Base-by-base conservation (phyloP, 2,888 invertebrate genomes). In the Trachelus tabidus region DNA sequence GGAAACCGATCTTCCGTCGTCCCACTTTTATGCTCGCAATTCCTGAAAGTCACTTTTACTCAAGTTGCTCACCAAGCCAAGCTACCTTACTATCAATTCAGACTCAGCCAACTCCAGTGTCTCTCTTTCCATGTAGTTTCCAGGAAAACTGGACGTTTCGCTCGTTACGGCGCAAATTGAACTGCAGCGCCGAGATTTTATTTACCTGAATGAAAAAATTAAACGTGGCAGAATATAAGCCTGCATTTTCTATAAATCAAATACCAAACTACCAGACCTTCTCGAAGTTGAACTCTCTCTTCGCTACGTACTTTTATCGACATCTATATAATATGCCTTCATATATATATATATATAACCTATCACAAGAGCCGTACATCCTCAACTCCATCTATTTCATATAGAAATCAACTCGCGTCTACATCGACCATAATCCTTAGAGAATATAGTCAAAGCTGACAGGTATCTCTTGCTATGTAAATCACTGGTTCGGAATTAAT, bases 111-210 rank as follows among this genome's bases (percentile, higher is more conserved):
- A 56, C 56, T 80, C 79, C 73, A 79, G 73, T 79, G 75, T 79
- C 80, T 56, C 56, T 73, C 75, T 80, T 79, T 79, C 77, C 79
- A 76, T 79, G 73, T 79, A 80, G 76, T 80, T 80, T 77, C 77
- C 77, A 77, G 79, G 80, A 80, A 80, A 81, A 79, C 80, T 80
- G 77, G 75, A 75, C 75, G 75, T 68, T 68, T 56, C 23, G 75
- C 37, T 76, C 77, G 73, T 73, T 68, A 73, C 68, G 12, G 35
- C 77, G 71, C 77, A 37, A 73, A 79, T 69, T 75, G 23, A 56
- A 75, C 77, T 75, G 40, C 73, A 74, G 71, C 35, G 75, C 79
- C 79, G 76, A 77, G 77, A 81, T 79, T 75, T 75, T 77, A 75
- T 75, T 74, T 78, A 73, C 71, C 71, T 35, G 68, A 56, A 23